phyloP scores from a whole-genome alignment of 2,797 vertebrate species.

The Cryptoprocta ferox region DNA sequence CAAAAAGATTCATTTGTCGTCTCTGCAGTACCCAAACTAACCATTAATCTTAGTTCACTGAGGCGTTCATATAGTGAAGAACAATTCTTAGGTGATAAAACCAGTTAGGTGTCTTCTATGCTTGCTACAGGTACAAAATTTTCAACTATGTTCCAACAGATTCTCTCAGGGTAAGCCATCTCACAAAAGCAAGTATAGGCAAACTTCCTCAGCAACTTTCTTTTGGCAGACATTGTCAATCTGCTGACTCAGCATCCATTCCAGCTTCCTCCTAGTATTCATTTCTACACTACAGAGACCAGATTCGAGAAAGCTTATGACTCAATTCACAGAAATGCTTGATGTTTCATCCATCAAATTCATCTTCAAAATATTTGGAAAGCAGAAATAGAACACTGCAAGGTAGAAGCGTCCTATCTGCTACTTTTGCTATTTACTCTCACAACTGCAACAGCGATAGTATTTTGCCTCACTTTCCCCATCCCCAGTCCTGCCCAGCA shows the following conservation, averaged over 20 bases:
- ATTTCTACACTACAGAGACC: not conserved
- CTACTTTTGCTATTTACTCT: not conserved
- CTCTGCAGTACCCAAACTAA: not conserved
- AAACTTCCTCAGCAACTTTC: not conserved
- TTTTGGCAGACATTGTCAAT: not conserved
- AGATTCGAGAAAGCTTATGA: not conserved
- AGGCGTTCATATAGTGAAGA: not conserved
- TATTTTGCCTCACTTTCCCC: not conserved
- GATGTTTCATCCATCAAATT: not conserved
- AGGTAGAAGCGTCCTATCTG: not conserved
- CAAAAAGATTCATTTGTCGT: not conserved
- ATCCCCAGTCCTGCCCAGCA: not conserved
- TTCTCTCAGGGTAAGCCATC: not conserved
- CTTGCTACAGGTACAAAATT: not conserved
- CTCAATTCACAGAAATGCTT: not conserved
- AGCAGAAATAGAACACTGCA: not conserved
- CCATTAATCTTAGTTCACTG: not conserved
- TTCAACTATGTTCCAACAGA: not conserved
- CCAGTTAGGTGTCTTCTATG: not conserved
- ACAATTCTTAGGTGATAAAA: not conserved
- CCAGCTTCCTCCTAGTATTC: not conserved
- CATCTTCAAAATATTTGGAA: constrained; percentile 17
- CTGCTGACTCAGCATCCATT: not conserved
- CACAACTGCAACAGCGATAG: not conserved
- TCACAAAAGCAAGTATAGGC: not conserved